Conservation (phyloP, 2,113 vertebrate genomes). For the Epinephelus fuscoguttatus region DNA sequence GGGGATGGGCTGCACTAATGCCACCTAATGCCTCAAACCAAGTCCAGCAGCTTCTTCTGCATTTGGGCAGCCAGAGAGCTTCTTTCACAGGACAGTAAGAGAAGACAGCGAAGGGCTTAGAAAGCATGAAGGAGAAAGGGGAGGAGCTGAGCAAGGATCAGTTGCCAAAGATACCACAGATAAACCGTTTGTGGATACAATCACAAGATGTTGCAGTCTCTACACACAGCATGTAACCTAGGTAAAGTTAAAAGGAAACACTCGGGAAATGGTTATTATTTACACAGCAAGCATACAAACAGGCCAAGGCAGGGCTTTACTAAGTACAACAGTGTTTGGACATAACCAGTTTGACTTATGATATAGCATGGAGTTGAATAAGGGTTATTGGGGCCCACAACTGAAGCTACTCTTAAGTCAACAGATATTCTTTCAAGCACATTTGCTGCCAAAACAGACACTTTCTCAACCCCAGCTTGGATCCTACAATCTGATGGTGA, state of each 20-base stretch:
- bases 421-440: not conserved
- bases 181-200: conserved; percentile 34
- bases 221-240: not conserved
- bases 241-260: not conserved
- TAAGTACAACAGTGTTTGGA: not conserved
- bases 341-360: not conserved
- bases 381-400: not conserved
- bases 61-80: conserved; percentile 37
- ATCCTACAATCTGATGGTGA: not conserved
- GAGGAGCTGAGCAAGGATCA: conserved; percentile 58
- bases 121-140: conserved; percentile 35
- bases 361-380: not conserved
- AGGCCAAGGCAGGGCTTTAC: not conserved
- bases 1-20: conserved; percentile 55
- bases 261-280: not conserved
- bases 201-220: conserved; percentile 20
- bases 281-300: conserved; percentile 15
- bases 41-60: conserved; percentile 48
- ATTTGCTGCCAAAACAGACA: not conserved
- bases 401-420: not conserved
- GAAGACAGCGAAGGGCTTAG: conserved; percentile 35
- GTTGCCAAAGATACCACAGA: conserved; percentile 62
- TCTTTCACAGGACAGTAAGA: conserved; percentile 27
- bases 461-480: not conserved
- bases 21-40: conserved; percentile 56